Evolutionary conservation across 2,888 invertebrate species (phyloP).

Genomic region (Neelides folsomi): DNA sequence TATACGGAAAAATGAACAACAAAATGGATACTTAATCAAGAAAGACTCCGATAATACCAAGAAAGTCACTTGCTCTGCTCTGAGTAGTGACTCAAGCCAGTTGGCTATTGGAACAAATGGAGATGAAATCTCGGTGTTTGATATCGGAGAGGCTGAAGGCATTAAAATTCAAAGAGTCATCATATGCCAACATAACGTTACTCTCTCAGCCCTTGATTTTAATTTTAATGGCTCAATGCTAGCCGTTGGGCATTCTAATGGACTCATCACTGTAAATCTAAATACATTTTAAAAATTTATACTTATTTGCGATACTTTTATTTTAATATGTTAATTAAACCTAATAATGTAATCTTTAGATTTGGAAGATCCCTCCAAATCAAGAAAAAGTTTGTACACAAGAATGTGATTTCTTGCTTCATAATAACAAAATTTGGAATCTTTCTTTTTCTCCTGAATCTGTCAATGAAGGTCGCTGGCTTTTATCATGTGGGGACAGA

Average conservation of each 20-base stretch:
- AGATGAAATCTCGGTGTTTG: constrained; percentile 13
- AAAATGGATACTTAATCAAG: too few species aligned
- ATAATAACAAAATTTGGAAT: constrained; percentile 44
- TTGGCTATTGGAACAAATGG: constrained; percentile 18
- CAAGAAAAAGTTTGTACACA: constrained; percentile 11
- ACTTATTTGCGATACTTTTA: too few species aligned
- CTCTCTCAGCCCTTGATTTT: not conserved
- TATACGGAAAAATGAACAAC: too few species aligned
- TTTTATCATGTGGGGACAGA: constrained; percentile 25
- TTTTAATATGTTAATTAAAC: too few species aligned
- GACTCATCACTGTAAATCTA: constrained; percentile 47
- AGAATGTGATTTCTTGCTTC: constrained; percentile 39
- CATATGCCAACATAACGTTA: not conserved
- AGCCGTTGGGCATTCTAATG: constrained; percentile 51
- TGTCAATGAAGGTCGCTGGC: constrained; percentile 15
- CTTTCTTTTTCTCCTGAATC: constrained; percentile 42
- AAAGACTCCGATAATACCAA: not conserved
- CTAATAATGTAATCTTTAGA: too few species aligned
- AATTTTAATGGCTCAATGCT: constrained; percentile 43
- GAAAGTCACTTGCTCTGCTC: constrained; percentile 9
- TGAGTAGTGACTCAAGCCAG: constrained; percentile 8
- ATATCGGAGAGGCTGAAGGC: not conserved
- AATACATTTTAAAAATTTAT: constrained; percentile 6
- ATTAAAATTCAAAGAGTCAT: not conserved
- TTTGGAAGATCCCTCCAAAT: too few species aligned